These are phyloP conservation scores for Drosophila nigrodunni DNA, from an alignment of 1,140 invertebrate genomes.

Conservation along the genomic window DNA sequence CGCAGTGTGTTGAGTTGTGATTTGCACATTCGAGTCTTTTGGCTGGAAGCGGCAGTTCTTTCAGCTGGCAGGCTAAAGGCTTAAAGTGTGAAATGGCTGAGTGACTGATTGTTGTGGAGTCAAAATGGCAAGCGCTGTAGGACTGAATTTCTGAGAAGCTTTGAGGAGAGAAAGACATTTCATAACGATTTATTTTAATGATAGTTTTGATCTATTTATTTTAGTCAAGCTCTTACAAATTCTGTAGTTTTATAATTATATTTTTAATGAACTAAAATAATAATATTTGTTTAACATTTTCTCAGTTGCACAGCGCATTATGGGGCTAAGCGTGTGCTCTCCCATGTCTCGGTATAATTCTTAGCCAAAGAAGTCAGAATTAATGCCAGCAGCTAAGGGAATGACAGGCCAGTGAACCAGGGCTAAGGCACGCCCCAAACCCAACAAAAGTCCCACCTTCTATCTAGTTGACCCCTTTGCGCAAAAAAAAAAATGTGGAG, in stretches of 20 bases:
- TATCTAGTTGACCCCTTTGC: slow-evolving; percentile 49
- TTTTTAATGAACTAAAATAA: slow-evolving; percentile 21
- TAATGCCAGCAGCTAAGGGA: slow-evolving; percentile 39
- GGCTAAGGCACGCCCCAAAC: not conserved
- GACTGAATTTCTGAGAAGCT: no score
- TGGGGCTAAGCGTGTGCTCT: slow-evolving; percentile 9
- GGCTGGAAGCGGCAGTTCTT: not conserved
- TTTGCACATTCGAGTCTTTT: not conserved
- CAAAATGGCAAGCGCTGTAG: no score
- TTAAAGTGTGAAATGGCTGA: not conserved
- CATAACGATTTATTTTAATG: no score
- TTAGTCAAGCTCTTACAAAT: no score
- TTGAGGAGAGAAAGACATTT: no score
- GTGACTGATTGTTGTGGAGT: not conserved
- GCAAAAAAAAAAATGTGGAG: slow-evolving; percentile 22
- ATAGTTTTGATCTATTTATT: no score
- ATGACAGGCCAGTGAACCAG: slow-evolving; percentile 56
- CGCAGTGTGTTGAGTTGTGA: not conserved
- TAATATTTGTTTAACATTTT: slow-evolving; percentile 15
- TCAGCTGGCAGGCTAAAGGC: not conserved
- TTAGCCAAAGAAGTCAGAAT: slow-evolving; percentile 35
- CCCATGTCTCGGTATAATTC: slow-evolving; percentile 35
- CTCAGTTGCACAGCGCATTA: slow-evolving; percentile 6
- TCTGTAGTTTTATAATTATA: not conserved
- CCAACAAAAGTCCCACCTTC: slow-evolving; percentile 1